Evolutionary conservation across 1,140 invertebrate genomes (phyloP).

Genomic region (Chironomus striatipennis): DNA sequence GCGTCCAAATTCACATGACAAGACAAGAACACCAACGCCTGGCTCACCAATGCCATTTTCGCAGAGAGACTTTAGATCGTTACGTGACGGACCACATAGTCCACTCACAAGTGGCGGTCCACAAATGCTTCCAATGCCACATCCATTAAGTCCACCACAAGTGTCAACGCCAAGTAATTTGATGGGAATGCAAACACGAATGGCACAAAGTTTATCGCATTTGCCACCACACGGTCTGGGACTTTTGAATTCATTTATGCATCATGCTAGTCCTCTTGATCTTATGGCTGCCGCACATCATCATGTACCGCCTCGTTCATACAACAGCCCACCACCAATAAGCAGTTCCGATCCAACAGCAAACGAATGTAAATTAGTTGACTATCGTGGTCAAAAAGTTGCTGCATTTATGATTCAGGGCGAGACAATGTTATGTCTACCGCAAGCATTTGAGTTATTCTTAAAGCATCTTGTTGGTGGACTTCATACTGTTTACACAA

Average conservation of each 20-base stretch:
- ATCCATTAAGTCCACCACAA: slow-evolving; percentile 50
- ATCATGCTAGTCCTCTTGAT: slow-evolving; percentile 42
- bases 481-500: slow-evolving; percentile 94
- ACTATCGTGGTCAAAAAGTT: slow-evolving; percentile 88
- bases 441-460: slow-evolving; percentile 94
- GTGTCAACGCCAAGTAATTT: slow-evolving; percentile 45
- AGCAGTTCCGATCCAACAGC: slow-evolving; percentile 80
- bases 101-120: slow-evolving; percentile 25
- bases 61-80: slow-evolving; percentile 26
- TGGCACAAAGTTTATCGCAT: slow-evolving; percentile 48
- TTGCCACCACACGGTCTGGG: slow-evolving; percentile 69
- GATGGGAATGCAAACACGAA: slow-evolving; percentile 37
- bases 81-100: slow-evolving; percentile 28
- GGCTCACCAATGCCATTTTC: slow-evolving; percentile 39
- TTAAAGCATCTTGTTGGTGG: slow-evolving; percentile 94
- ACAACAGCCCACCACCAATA: slow-evolving; percentile 70
- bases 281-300: slow-evolving; percentile 32
- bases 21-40: slow-evolving; percentile 41
- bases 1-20: slow-evolving; percentile 39
- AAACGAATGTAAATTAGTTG: slow-evolving; percentile 88
- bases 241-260: slow-evolving; percentile 56
- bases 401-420: slow-evolving; percentile 91
- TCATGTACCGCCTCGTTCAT: slow-evolving; percentile 50
- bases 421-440: slow-evolving; percentile 89
- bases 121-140: slow-evolving; percentile 41